phyloP scores from a whole-genome alignment of 1,140 invertebrate species.

The Procambarus clarkii region DNA sequence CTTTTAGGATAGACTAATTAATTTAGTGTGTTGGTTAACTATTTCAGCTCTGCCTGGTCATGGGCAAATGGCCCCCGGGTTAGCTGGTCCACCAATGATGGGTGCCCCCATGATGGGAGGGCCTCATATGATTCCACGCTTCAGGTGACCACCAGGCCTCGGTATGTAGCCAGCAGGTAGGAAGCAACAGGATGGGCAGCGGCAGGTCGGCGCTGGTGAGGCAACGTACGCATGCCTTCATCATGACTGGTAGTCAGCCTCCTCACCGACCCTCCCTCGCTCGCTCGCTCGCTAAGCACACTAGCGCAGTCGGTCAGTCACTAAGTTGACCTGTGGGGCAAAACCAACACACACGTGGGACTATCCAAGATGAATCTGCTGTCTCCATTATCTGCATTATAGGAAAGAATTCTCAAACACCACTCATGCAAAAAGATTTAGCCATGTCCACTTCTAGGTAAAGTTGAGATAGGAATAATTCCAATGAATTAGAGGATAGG shows the following conservation, averaged over 20 bases:
- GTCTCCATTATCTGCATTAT: conserved; percentile 22
- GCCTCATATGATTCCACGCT: conserved; percentile 65
- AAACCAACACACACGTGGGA: conserved; percentile 66
- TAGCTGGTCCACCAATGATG: conserved; percentile 60
- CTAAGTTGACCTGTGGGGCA: conserved; percentile 67
- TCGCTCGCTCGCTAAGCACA: conserved; percentile 65
- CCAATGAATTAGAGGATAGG: neutral
- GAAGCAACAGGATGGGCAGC: conserved; percentile 50
- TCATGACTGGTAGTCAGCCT: conserved; percentile 67
- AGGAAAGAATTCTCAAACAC: conserved; percentile 36
- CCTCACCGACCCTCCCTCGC: conserved; percentile 64
- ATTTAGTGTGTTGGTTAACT: conserved; percentile 17
- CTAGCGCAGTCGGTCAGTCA: conserved; percentile 67
- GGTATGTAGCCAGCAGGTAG: conserved; percentile 67
- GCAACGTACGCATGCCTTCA: conserved; percentile 68
- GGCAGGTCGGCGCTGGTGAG: conserved; percentile 65
- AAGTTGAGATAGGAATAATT: conserved; percentile 32
- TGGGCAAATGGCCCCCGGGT: conserved; percentile 56
- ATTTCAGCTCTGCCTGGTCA: conserved; percentile 57
- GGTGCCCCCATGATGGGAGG: conserved; percentile 60
- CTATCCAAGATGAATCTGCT: conserved; percentile 33
- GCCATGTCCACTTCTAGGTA: conserved; percentile 37
- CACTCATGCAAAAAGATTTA: conserved; percentile 40
- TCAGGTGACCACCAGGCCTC: conserved; percentile 62
- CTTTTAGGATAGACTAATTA: conserved; percentile 31